Percentiles rank a stretch among this genome's conserved stretches.
phyloP scores from a whole-genome alignment of 2,797 vertebrate genomes.

The Syncerus caffer region DNA sequence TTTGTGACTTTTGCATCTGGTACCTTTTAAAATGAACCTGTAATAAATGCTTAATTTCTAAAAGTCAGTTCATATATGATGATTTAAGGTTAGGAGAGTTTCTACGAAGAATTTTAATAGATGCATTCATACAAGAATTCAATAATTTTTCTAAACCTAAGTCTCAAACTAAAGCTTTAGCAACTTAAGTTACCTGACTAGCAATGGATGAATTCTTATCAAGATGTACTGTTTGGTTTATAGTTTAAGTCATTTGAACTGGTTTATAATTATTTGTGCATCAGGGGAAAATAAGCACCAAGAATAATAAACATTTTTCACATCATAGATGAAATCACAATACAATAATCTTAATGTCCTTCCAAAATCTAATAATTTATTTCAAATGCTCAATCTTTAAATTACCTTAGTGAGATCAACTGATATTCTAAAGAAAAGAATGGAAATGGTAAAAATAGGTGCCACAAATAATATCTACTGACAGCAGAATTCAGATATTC shows the following conservation, averaged over 20 bases:
- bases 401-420: constrained; percentile 46
- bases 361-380: constrained; percentile 61
- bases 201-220: constrained; percentile 35
- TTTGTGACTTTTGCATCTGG: constrained; percentile 73
- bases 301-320: constrained; percentile 55
- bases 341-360: constrained; percentile 51
- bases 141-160: constrained; percentile 59
- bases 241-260: constrained; percentile 51
- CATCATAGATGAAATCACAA: constrained; percentile 66
- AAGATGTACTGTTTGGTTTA: constrained; percentile 34
- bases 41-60: constrained; percentile 64
- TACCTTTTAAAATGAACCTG: constrained; percentile 65
- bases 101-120: constrained; percentile 58
- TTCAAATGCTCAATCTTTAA: constrained; percentile 43
- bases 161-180: constrained; percentile 41
- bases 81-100: constrained; percentile 60
- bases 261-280: constrained; percentile 51
- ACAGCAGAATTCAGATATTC: constrained; percentile 54
- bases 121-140: constrained; percentile 42
- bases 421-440: constrained; percentile 38
- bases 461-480: neutral
- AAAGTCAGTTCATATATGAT: constrained; percentile 62
- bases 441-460: constrained; percentile 46
- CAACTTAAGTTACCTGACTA: constrained; percentile 56
- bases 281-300: constrained; percentile 59